A percentile compares a stretch with the other conserved stretches of the same genome.
Conservation (phyloP, 2,888 invertebrate genomes). For the Caenorhabditis wallacei region DNA sequence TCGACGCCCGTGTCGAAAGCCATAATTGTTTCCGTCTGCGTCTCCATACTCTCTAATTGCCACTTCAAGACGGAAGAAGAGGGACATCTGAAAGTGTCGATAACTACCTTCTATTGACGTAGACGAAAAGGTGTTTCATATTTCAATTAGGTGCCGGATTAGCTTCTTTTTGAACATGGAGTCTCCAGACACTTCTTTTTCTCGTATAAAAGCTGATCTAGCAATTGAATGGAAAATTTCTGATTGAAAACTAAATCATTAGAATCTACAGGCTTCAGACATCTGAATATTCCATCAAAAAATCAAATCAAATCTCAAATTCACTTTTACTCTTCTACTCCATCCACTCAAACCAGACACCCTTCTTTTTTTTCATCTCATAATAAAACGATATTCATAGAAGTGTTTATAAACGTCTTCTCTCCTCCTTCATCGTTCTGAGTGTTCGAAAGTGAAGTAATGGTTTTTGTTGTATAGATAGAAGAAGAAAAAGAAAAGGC, state of each 20-base stretch:
- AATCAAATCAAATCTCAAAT: no score
- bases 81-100: constrained; percentile 34
- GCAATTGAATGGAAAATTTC: no score
- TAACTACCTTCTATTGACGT: constrained; percentile 47
- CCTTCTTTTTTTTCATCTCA: neutral
- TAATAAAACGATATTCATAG: neutral
- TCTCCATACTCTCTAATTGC: constrained; percentile 11
- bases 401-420: constrained; percentile 14
- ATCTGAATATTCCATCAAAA: no score
- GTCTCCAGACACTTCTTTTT: no score
- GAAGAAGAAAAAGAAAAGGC: neutral
- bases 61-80: constrained; percentile 22
- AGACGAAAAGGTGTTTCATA: constrained; percentile 1
- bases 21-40: constrained; percentile 57
- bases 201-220: no score
- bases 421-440: neutral
- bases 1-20: constrained; percentile 5
- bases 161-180: neutral
- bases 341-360: neutral
- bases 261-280: no score
- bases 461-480: constrained; percentile 1
- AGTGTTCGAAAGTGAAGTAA: neutral
- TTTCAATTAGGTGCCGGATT: neutral
- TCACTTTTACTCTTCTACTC: no score
- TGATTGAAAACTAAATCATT: no score